Evolutionary conservation across 2,797 vertebrate species (phyloP).

Genomic region (Morus bassanus): DNA sequence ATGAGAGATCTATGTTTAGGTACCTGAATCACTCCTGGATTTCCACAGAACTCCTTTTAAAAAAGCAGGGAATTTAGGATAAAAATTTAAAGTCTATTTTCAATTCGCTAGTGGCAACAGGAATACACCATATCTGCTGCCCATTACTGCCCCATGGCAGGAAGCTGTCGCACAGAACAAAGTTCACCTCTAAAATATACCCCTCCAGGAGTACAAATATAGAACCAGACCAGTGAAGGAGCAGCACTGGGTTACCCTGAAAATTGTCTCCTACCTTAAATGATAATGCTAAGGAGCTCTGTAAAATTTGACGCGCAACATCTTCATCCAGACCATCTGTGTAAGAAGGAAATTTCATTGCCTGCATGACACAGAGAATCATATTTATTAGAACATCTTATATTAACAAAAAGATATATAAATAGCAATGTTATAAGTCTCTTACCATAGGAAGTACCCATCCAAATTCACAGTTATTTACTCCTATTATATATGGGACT

Average conservation of each 20-base stretch:
- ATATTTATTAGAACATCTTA: not conserved
- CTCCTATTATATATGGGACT: constrained; percentile 69
- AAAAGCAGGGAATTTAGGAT: not conserved
- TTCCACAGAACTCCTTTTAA: not conserved
- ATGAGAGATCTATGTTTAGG: not conserved
- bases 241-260: not conserved
- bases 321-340: not conserved
- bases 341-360: not conserved
- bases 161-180: not conserved
- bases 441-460: constrained; percentile 43
- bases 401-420: not conserved
- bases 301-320: not conserved
- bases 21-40: not conserved
- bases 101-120: not conserved
- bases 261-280: not conserved
- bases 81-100: not conserved
- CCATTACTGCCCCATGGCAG: not conserved
- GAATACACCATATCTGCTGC: not conserved
- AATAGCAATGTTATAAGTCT: not conserved
- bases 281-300: rapidly evolving
- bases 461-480: constrained; percentile 65
- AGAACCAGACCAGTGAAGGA: not conserved
- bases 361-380: not conserved
- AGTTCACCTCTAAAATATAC: not conserved
- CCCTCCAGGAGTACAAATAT: not conserved